These are phyloP conservation scores for Crematogaster levior DNA, from an alignment of 2,888 invertebrate genomes.

Conservation along the genomic window DNA sequence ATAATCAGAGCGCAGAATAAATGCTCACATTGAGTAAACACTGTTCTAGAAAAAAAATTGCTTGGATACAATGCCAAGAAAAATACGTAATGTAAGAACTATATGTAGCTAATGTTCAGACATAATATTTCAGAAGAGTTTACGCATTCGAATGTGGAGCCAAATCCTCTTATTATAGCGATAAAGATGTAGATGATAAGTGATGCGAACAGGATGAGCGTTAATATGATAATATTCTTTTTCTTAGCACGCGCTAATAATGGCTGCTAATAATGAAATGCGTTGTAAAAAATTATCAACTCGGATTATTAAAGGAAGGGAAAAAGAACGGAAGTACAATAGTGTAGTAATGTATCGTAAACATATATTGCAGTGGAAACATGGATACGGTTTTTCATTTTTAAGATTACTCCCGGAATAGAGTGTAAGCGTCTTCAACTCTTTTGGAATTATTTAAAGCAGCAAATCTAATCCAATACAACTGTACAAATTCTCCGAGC, in stretches of 20 bases:
- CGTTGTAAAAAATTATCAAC: constrained; percentile 24
- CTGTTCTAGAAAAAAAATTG: constrained; percentile 15
- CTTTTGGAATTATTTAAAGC: too few relatives aligned
- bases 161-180: constrained; percentile 18
- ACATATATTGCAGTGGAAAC: not conserved
- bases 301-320: constrained; percentile 26
- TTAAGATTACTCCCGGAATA: too few relatives aligned
- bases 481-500: too few relatives aligned
- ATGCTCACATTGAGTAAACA: constrained; percentile 12
- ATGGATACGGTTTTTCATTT: constrained; percentile 14
- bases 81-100: not conserved
- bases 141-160: constrained; percentile 40
- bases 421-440: too few relatives aligned
- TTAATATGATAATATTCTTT: constrained; percentile 70
- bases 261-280: constrained; percentile 13
- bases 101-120: constrained; percentile 34
- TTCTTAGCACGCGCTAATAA: constrained; percentile 59
- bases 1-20: constrained; percentile 29
- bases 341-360: constrained; percentile 13
- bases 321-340: constrained; percentile 38
- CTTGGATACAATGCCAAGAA: not conserved
- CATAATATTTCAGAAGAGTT: constrained; percentile 29
- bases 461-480: too few relatives aligned
- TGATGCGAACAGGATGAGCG: constrained; percentile 51
- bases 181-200: constrained; percentile 64